These are phyloP conservation scores for Peromyscus californicus DNA, from an alignment of 2,113 vertebrate genomes.

Conservation along the genomic window DNA sequence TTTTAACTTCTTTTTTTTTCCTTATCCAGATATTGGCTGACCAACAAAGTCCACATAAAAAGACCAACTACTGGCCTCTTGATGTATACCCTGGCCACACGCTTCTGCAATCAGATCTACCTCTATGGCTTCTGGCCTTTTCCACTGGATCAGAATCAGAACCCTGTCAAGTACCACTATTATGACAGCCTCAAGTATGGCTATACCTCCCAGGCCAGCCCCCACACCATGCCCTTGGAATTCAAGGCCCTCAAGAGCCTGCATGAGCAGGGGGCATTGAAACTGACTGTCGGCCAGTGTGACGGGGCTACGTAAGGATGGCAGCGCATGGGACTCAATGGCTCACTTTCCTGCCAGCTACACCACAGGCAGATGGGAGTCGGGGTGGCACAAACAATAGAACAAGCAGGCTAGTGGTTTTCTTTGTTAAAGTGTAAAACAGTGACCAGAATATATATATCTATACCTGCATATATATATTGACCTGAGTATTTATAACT, in stretches of 20 bases:
- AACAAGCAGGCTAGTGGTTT: constrained; percentile 85
- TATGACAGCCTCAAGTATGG: constrained; percentile 96
- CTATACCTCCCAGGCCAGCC: constrained; percentile 96
- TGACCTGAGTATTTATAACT: constrained; percentile 88
- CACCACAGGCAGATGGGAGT: constrained; percentile 86
- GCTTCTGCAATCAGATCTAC: constrained; percentile 97
- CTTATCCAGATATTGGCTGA: constrained; percentile 95
- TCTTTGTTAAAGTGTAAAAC: constrained; percentile 86
- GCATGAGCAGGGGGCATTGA: constrained; percentile 96
- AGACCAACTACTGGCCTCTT: constrained; percentile 97
- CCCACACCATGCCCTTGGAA: constrained; percentile 98
- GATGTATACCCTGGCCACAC: constrained; percentile 98
- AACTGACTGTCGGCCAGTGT: constrained; percentile 94
- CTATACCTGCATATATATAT: constrained; percentile 88
- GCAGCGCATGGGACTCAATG: constrained; percentile 36
- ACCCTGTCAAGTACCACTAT: constrained; percentile 97
- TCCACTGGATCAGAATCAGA: constrained; percentile 90
- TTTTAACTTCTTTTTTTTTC: background rate
- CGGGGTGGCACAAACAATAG: constrained; percentile 81
- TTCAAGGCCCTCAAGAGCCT: constrained; percentile 95
- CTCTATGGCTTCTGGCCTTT: constrained; percentile 99
- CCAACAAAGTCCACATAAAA: constrained; percentile 98
- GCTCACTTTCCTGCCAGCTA: constrained; percentile 83
- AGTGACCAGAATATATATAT: constrained; percentile 86
- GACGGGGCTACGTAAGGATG: constrained; percentile 87